phyloP scores from a whole-genome alignment of 2,797 vertebrate species.

The Anguilla pacifica region DNA sequence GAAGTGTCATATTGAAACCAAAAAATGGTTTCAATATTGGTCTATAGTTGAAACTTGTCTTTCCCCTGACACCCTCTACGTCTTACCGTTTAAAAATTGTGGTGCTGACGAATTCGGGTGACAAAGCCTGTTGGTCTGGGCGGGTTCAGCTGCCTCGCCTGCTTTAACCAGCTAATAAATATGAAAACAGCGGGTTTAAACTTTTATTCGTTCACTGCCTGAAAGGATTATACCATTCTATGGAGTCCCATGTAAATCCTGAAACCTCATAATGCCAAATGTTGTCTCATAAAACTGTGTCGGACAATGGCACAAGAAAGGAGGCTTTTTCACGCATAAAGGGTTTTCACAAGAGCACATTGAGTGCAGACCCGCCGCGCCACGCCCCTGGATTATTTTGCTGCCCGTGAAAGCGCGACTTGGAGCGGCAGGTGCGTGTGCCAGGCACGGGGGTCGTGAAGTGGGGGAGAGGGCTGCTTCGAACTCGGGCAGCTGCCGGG shows the following conservation, averaged over 20 bases:
- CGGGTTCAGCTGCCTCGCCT: slow-evolving; percentile 77
- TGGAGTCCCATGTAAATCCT: slow-evolving; percentile 78
- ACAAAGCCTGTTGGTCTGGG: slow-evolving; percentile 50
- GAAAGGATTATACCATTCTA: slow-evolving; percentile 77
- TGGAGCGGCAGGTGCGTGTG: slow-evolving; percentile 78
- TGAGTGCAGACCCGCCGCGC: slow-evolving; percentile 61
- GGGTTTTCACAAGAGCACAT: slow-evolving; percentile 81
- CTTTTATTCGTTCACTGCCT: slow-evolving; percentile 70
- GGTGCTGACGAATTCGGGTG: slow-evolving; percentile 19
- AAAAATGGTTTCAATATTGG: background rate
- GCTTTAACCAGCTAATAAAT: slow-evolving; percentile 86
- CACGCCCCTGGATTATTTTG: slow-evolving; percentile 74
- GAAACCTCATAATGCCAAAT: slow-evolving; percentile 78
- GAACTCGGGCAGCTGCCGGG: slow-evolving; percentile 73
- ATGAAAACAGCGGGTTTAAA: slow-evolving; percentile 84
- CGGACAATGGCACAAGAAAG: slow-evolving; percentile 72
- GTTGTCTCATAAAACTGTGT: slow-evolving; percentile 77
- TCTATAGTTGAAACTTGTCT: slow-evolving; percentile 9
- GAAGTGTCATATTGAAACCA: background rate
- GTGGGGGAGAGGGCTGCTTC: slow-evolving; percentile 54
- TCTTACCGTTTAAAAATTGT: slow-evolving; percentile 17
- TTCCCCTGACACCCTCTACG: slow-evolving; percentile 9
- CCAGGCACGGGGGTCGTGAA: slow-evolving; percentile 64
- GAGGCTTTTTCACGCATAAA: slow-evolving; percentile 82
- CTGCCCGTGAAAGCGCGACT: slow-evolving; percentile 67